phyloP scores from a whole-genome alignment of 2,113 vertebrate species.

The Vidua chalybeata region DNA sequence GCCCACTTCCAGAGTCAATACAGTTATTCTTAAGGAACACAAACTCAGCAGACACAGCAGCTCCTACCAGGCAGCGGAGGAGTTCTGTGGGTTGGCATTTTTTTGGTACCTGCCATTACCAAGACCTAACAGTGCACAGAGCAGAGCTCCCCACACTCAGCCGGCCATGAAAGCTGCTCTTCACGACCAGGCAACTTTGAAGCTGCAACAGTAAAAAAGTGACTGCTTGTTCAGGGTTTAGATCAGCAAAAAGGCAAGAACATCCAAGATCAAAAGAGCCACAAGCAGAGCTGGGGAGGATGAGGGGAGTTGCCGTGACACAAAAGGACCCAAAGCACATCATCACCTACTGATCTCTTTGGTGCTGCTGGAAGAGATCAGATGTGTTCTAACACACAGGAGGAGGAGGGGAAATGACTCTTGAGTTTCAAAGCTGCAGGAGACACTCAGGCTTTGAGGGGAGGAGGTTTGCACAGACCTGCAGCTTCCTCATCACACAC shows the following conservation, averaged over 20 bases:
- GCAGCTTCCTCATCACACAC: not conserved
- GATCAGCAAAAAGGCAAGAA: not conserved
- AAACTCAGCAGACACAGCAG: not conserved
- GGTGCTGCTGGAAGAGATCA: not conserved
- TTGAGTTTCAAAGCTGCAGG: not conserved
- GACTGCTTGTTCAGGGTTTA: not conserved
- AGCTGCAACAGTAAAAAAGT: not conserved
- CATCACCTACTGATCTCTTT: not conserved
- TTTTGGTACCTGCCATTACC: not conserved
- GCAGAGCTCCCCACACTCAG: not conserved
- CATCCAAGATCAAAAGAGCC: conserved; percentile 39
- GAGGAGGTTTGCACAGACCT: not conserved
- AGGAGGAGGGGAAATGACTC: not conserved
- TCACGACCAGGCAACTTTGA: not conserved
- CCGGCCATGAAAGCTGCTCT: not conserved
- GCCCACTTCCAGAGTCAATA: not conserved
- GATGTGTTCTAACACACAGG: not conserved
- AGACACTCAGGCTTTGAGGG: not conserved
- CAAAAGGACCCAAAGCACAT: not conserved
- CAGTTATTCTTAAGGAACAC: not conserved
- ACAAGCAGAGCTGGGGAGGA: not conserved
- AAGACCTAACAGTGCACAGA: not conserved
- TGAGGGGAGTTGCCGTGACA: not conserved
- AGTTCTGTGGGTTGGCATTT: not conserved
- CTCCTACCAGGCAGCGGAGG: not conserved